Evolutionary conservation across 2,113 vertebrate species (phyloP).

Genomic region (Saguinus midas): DNA sequence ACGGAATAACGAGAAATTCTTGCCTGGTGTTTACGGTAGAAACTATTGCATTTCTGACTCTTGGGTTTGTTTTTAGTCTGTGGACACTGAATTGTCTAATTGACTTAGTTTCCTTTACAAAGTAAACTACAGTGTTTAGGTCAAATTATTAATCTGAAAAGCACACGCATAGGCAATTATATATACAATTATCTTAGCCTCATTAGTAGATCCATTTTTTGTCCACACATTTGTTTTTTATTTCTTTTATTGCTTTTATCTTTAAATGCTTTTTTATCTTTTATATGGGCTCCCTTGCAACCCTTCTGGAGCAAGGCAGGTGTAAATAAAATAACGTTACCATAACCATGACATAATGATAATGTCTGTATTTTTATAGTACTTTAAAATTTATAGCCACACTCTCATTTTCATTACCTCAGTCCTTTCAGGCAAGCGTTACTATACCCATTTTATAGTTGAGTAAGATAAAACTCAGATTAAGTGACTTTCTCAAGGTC

Average conservation of each 20-base stretch:
- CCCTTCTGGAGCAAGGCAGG: conserved; percentile 31
- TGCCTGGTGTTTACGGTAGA: background rate
- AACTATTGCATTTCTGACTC: background rate
- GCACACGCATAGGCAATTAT: background rate
- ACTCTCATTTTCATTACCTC: conserved; percentile 32
- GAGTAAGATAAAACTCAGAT: conserved; percentile 43
- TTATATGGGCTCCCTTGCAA: conserved; percentile 28
- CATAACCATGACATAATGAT: conserved; percentile 47
- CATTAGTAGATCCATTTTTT: background rate
- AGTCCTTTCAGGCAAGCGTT: conserved; percentile 34
- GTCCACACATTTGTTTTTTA: background rate
- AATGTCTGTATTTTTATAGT: conserved; percentile 60
- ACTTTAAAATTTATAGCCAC: conserved; percentile 40
- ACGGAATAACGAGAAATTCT: background rate
- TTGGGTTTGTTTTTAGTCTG: background rate
- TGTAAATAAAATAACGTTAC: conserved; percentile 50
- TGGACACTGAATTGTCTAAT: background rate
- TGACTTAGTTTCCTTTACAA: conserved; percentile 41
- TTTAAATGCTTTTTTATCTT: conserved; percentile 46
- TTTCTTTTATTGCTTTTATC: conserved; percentile 58
- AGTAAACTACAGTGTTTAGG: background rate
- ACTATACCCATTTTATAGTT: conserved; percentile 65
- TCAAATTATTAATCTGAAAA: background rate
- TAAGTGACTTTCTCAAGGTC: background rate
- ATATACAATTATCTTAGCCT: background rate